phyloP scores from a whole-genome alignment of 2,113 vertebrate genomes.

The Macquaria australasica region DNA sequence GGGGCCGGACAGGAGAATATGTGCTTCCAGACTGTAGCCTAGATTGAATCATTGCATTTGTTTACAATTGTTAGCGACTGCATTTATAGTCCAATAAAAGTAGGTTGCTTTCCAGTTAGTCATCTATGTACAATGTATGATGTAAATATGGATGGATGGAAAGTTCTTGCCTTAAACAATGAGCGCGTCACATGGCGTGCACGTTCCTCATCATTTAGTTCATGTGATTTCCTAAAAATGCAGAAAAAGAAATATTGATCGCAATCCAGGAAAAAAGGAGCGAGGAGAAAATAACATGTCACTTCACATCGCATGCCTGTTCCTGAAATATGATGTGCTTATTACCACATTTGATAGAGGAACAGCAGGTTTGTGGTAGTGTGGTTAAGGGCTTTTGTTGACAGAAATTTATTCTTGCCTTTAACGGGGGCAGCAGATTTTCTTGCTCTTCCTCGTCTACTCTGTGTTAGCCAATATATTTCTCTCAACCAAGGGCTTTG shows the following conservation, averaged over 20 bases:
- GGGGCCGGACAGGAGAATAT: background rate
- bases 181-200: slow-evolving; percentile 24
- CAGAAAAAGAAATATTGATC: slow-evolving; percentile 58
- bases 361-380: slow-evolving; percentile 53
- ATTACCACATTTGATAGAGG: slow-evolving; percentile 52
- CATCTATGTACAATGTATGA: slow-evolving; percentile 31
- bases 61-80: slow-evolving; percentile 41
- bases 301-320: slow-evolving; percentile 51
- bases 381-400: slow-evolving; percentile 51
- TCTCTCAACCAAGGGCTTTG: background rate
- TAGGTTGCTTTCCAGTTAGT: slow-evolving; percentile 55
- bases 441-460: background rate
- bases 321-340: slow-evolving; percentile 63
- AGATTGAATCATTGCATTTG: slow-evolving; percentile 31
- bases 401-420: slow-evolving; percentile 50
- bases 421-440: slow-evolving; percentile 25
- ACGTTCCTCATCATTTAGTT: slow-evolving; percentile 50
- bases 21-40: slow-evolving; percentile 15
- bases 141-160: slow-evolving; percentile 36
- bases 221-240: slow-evolving; percentile 49
- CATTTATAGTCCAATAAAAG: slow-evolving; percentile 62
- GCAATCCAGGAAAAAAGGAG: slow-evolving; percentile 73
- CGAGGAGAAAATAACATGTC: slow-evolving; percentile 68
- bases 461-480: background rate
- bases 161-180: slow-evolving; percentile 43